phyloP scores from a whole-genome alignment of 2,797 vertebrate genomes.

The Enteromius fasciolatus region DNA sequence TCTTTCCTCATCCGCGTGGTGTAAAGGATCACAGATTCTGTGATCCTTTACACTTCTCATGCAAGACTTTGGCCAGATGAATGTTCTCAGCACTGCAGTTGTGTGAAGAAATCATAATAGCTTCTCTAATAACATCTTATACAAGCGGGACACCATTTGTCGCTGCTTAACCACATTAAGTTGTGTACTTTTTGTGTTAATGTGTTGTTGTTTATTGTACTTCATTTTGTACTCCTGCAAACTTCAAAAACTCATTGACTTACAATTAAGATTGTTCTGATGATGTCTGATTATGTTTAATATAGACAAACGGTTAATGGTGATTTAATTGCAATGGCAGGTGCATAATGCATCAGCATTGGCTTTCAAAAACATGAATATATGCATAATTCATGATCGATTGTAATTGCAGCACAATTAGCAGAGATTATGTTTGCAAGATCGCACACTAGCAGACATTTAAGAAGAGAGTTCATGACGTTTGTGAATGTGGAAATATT shows the following conservation, averaged over 20 bases:
- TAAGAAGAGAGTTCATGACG: background rate
- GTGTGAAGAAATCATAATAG: background rate
- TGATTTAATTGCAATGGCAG: conserved; percentile 18
- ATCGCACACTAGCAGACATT: background rate
- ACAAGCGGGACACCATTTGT: background rate
- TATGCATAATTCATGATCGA: conserved; percentile 33
- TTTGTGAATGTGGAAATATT: conserved; percentile 1
- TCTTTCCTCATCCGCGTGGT: conserved; percentile 13
- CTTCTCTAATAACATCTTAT: background rate
- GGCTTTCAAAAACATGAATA: conserved; percentile 19
- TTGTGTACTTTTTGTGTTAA: background rate
- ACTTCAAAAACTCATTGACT: background rate
- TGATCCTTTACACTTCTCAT: background rate
- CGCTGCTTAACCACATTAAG: background rate
- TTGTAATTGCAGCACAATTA: conserved; percentile 8
- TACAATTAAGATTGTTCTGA: background rate
- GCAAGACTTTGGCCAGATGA: background rate
- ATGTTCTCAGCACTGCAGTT: background rate
- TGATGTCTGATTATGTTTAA: conserved; percentile 14
- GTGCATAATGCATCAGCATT: conserved; percentile 10
- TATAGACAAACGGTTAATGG: conserved; percentile 28
- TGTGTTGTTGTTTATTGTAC: background rate
- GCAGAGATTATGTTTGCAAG: conserved; percentile 3
- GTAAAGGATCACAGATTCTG: conserved; percentile 5
- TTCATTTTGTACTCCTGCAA: background rate